A percentile compares a stretch with the other conserved stretches of the same genome.
phyloP scores from a whole-genome alignment of 1,140 invertebrate species.

The Macrobrachium nipponense region DNA sequence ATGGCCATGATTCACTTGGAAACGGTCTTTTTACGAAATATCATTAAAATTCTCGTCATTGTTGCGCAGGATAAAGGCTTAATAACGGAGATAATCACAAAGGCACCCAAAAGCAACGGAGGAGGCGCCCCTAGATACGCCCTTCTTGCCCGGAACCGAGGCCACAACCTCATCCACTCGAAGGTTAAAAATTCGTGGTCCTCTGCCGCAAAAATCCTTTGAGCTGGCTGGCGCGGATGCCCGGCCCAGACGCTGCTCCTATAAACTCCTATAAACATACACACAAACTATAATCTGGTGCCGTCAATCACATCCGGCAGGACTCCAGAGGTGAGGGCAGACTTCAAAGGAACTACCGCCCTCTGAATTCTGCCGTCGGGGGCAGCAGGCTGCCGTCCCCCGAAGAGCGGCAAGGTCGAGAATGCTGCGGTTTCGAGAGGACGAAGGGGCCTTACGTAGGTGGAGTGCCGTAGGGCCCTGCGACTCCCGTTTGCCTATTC shows the following conservation, averaged over 20 bases:
- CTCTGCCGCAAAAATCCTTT: slow-evolving; percentile 6
- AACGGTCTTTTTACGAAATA: too few relatives aligned
- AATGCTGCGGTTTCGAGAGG: background rate
- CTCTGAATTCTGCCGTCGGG: slow-evolving; percentile 24
- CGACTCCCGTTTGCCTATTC: background rate
- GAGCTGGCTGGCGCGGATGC: slow-evolving; percentile 12
- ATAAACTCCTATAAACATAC: slow-evolving; percentile 52
- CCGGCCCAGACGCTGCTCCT: slow-evolving; percentile 22
- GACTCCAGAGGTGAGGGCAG: slow-evolving; percentile 17
- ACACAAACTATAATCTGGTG: slow-evolving; percentile 52
- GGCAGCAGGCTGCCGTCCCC: background rate
- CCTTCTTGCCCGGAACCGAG: background rate
- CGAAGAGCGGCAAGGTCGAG: background rate
- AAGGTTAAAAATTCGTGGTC: background rate
- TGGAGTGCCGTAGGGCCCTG: background rate
- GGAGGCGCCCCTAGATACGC: background rate
- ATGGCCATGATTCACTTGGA: too few relatives aligned
- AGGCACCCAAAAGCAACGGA: too few relatives aligned
- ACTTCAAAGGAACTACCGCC: slow-evolving; percentile 49
- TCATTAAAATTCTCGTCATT: too few relatives aligned
- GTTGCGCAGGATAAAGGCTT: too few relatives aligned
- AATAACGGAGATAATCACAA: too few relatives aligned
- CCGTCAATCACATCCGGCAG: slow-evolving; percentile 34
- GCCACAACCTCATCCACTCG: background rate
- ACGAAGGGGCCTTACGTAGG: background rate